Evolutionary conservation across 2,888 invertebrate genomes (phyloP), one percentile per base, ranked within the genome.

Genomic region (Hemithea aestivaria): DNA sequence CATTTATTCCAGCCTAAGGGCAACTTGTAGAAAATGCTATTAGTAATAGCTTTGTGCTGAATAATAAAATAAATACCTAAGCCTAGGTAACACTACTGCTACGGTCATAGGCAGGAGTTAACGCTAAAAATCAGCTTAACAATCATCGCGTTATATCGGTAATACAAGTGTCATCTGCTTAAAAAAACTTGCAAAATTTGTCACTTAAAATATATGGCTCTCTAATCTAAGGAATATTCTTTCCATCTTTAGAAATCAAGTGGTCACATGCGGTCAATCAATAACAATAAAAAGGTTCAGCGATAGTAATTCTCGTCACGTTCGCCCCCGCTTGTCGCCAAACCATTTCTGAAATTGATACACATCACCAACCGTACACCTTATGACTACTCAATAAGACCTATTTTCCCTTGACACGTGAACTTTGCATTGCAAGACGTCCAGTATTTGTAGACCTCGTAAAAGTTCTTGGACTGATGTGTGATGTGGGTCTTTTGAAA

Each of bases 321-420:
- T 77, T 58, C 74, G 64, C 59, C 64, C 68, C 62, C 66, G 60
- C 68, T 70, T 77, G 80, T 83, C 82, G 73, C 73, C 76, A 65
- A 62, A 59, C 78, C 73, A 79, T 76, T 80, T 69, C 76, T 74
- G 78, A 85, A 84, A 84, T 85, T 84, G 83, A 84, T 83, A 85
- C 74, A 78, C 74, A 72, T 73, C 69, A 65, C 66, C 58, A 45
- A 40, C 28, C 28, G 41, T 38, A 36, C 48, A 41, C 50, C 51
- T 56, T 71, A 66, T 51, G 27, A 9, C 33, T 43, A 36, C 45
- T 11, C 6, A 4, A 53, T 67, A 75, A 53, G 55, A 65, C 47
- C 33, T 33, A 58, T 42, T 58, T 65, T 69, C 23, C 41, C 43
- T 33, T 47, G 39, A 37, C 16, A 35, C 33, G 34, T 27, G 23